A percentile compares a stretch with the other conserved stretches of the same genome.
Evolutionary conservation across 2,113 vertebrate species (phyloP).

Genomic region (Dromas ardeola): DNA sequence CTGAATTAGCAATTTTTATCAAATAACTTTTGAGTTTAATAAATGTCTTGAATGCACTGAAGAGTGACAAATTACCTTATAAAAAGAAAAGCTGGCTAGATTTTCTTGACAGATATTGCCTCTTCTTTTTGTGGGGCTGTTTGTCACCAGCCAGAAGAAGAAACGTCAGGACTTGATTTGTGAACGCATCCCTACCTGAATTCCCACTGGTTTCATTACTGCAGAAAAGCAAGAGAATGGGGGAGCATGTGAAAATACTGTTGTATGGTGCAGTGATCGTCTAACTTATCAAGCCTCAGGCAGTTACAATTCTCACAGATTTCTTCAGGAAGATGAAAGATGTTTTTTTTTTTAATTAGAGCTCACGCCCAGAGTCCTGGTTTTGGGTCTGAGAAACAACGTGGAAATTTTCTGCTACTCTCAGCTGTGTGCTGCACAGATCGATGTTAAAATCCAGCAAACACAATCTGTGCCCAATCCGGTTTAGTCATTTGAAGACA

Average conservation of each 20-base stretch:
- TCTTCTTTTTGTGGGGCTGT: neutral
- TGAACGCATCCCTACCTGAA: neutral
- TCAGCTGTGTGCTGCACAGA: rapidly evolving
- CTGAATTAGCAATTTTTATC: neutral
- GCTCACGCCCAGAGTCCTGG: neutral
- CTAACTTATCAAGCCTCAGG: neutral
- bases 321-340: neutral
- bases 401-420: neutral
- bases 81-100: neutral
- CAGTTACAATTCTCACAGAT: neutral
- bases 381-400: neutral
- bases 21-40: neutral
- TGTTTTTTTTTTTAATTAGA: neutral
- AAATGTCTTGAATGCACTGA: neutral
- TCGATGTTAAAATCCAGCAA: neutral
- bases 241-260: neutral
- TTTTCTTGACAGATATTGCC: neutral
- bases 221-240: rapidly evolving
- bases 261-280: neutral
- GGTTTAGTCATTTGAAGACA: neutral
- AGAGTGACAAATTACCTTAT: neutral
- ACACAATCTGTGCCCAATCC: rapidly evolving
- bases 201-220: neutral
- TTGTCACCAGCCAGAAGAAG: neutral
- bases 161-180: neutral